A percentile compares a stretch with the other conserved stretches of the same genome.
phyloP scores from a whole-genome alignment of 2,113 vertebrate genomes.

The Mellivora capensis region DNA sequence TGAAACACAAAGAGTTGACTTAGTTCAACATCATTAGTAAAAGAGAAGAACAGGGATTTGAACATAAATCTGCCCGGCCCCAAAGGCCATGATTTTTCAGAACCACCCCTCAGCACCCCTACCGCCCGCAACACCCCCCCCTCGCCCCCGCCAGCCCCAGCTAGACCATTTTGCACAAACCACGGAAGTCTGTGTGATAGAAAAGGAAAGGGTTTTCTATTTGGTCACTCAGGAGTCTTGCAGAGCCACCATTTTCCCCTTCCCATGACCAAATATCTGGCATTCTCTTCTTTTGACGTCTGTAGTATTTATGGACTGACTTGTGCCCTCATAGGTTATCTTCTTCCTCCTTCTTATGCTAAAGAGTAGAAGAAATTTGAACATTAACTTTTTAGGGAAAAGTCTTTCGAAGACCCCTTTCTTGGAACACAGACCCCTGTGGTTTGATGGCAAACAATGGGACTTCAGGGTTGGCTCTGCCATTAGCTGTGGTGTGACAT shows the following conservation, averaged over 20 bases:
- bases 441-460: neutral
- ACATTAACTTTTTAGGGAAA: neutral
- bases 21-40: neutral
- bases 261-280: neutral
- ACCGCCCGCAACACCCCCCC: too few relatives aligned
- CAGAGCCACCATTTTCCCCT: neutral
- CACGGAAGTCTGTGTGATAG: neutral
- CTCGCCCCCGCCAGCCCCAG: neutral
- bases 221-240: neutral
- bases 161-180: conserved; percentile 39
- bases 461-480: neutral
- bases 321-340: neutral
- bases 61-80: neutral
- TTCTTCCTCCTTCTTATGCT: neutral
- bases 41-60: neutral
- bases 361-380: neutral
- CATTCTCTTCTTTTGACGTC: neutral
- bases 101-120: neutral
- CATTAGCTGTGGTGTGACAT: neutral
- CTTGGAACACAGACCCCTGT: neutral
- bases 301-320: neutral
- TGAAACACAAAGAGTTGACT: neutral
- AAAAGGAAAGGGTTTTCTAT: conserved; percentile 24
- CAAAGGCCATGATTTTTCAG: conserved; percentile 14
- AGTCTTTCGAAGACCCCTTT: conserved; percentile 27